phyloP scores from a whole-genome alignment of 2,797 vertebrate genomes.

The Acanthis flammea region DNA sequence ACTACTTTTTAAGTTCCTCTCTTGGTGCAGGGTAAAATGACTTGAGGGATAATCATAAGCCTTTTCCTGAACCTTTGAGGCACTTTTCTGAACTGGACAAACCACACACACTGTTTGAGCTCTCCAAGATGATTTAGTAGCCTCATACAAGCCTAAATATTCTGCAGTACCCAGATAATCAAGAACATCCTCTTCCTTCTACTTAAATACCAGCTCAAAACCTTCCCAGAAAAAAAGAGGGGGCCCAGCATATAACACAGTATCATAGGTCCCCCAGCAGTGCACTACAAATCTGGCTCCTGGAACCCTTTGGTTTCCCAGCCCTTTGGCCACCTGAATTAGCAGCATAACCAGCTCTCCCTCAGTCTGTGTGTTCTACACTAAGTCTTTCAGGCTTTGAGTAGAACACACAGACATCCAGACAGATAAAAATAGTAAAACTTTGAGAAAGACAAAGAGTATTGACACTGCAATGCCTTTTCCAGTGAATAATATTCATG shows the following conservation, averaged over 20 bases:
- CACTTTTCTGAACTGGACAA: not conserved
- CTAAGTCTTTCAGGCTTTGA: not conserved
- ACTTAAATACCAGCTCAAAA: not conserved
- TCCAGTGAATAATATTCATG: not conserved
- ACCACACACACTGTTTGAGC: not conserved
- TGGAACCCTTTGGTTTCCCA: not conserved
- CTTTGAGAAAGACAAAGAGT: not conserved
- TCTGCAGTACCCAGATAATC: not conserved
- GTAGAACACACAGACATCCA: not conserved
- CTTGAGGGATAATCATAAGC: not conserved
- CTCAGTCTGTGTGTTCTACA: not conserved
- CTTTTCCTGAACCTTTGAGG: not conserved
- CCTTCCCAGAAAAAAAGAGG: not conserved
- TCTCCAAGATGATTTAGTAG: not conserved
- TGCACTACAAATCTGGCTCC: not conserved
- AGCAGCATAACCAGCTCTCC: not conserved
- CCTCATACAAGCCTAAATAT: not conserved
- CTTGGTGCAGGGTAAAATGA: not conserved
- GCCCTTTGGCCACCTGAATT: not conserved
- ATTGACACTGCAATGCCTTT: not conserved
- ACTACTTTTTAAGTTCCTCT: not conserved
- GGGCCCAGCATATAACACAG: not conserved
- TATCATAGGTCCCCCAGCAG: fast-evolving
- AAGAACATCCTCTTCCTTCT: not conserved
- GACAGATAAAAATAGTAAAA: not conserved